A percentile compares a stretch with the other conserved stretches of the same genome.
Evolutionary conservation across 2,888 invertebrate species (phyloP).

Genomic region (Dasypolia templi): DNA sequence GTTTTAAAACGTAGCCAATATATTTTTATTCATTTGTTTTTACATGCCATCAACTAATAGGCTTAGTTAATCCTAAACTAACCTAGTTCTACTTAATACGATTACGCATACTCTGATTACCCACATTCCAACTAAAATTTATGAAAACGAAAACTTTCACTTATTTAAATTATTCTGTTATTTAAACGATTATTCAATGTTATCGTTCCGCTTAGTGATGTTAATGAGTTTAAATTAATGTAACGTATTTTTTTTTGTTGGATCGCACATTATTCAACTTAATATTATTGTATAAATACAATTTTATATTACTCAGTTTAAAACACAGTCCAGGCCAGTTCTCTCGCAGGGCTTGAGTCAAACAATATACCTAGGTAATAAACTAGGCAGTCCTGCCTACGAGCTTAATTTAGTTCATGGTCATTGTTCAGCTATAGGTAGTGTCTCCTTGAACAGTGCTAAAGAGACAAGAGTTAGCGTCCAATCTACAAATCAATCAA

Average conservation of each 20-base stretch:
- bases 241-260: conserved; percentile 44
- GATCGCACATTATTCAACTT: conserved; percentile 9
- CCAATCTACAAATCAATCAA: no score
- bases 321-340: not conserved
- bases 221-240: conserved; percentile 52
- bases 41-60: not conserved
- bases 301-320: not conserved
- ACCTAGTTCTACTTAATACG: conserved; percentile 37
- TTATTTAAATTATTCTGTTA: conserved; percentile 74
- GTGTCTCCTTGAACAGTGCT: no score
- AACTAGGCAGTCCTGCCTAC: no score
- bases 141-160: conserved; percentile 69
- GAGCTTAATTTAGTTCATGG: no score
- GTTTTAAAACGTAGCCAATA: not conserved
- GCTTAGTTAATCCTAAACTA: conserved; percentile 33
- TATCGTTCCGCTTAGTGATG: conserved; percentile 57
- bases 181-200: conserved; percentile 70
- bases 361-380: not conserved
- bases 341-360: not conserved
- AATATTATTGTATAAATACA: not conserved
- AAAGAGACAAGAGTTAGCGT: no score
- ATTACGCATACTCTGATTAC: conserved; percentile 47
- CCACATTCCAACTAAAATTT: conserved; percentile 41
- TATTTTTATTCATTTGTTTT: conserved; percentile 12
- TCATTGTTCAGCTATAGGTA: no score